Conservation (phyloP, 2,888 invertebrate genomes). For the Omphaloscelis lunosa region DNA sequence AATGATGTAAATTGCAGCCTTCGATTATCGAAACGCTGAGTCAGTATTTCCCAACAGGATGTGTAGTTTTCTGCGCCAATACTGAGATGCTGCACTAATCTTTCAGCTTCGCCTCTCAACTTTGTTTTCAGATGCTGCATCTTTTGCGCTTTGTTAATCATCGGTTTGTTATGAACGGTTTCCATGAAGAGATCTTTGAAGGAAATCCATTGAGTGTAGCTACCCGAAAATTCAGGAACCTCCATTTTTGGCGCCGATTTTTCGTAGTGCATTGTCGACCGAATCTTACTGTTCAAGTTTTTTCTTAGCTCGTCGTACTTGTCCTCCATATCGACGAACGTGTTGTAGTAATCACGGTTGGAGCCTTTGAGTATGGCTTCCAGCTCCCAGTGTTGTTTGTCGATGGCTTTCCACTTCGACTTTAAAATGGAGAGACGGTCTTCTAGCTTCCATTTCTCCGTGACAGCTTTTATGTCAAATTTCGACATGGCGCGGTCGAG, state of each 20-base stretch:
- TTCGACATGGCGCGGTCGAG: conserved; percentile 19
- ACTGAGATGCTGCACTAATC: too few species aligned
- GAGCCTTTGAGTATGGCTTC: conserved; percentile 14
- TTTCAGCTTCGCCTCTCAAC: conserved; percentile 9
- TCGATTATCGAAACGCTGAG: too few species aligned
- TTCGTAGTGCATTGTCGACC: not conserved
- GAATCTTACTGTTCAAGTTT: not conserved
- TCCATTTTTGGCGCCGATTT: conserved; percentile 6
- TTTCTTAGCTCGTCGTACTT: not conserved
- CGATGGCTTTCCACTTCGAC: conserved; percentile 18
- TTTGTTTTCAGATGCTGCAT: conserved; percentile 17
- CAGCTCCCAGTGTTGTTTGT: conserved; percentile 24
- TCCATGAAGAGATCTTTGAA: conserved; percentile 13
- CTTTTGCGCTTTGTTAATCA: conserved; percentile 13
- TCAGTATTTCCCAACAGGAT: too few species aligned
- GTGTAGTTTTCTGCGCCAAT: too few species aligned
- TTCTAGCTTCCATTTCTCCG: conserved; percentile 31
- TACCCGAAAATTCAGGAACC: conserved; percentile 9
- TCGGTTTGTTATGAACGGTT: conserved; percentile 13
- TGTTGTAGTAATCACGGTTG: not conserved
- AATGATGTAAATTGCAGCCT: too few species aligned
- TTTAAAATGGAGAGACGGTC: conserved; percentile 18
- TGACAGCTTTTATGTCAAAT: not conserved
- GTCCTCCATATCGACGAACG: not conserved
- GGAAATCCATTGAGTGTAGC: conserved; percentile 14